Evolutionary conservation across 2,113 vertebrate genomes (phyloP).

Genomic region (Piprites chloris): DNA sequence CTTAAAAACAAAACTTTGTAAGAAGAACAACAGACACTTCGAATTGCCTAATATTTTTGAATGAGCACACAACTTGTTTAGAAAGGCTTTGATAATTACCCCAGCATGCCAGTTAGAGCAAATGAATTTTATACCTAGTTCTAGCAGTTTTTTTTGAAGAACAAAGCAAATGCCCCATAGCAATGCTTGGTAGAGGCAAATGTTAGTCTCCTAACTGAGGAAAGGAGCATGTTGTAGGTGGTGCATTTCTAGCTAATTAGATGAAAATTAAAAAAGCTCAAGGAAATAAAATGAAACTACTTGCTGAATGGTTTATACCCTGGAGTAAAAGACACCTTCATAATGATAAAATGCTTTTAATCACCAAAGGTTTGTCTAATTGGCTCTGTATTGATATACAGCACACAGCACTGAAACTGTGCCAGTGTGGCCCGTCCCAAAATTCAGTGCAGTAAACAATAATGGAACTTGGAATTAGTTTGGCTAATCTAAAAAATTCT

Average conservation of each 20-base stretch:
- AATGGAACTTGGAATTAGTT: background rate
- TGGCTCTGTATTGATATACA: background rate
- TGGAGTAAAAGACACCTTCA: constrained; percentile 25
- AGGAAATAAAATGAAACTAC: constrained; percentile 39
- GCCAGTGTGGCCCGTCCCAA: background rate
- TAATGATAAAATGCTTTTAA: constrained; percentile 42
- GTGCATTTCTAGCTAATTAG: constrained; percentile 55
- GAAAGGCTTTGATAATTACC: constrained; percentile 17
- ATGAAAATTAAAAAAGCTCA: constrained; percentile 43
- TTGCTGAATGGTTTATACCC: constrained; percentile 22
- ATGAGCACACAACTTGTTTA: background rate
- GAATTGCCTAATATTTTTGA: constrained; percentile 4
- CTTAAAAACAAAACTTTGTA: background rate
- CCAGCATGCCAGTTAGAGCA: background rate
- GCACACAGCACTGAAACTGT: background rate
- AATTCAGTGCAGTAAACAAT: background rate
- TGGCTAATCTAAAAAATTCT: background rate
- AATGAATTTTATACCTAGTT: constrained; percentile 19
- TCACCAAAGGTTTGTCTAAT: constrained; percentile 35
- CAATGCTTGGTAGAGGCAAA: constrained; percentile 18
- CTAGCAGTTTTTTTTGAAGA: constrained; percentile 21
- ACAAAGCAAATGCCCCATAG: constrained; percentile 41
- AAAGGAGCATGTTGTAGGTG: constrained; percentile 22
- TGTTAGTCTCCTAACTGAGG: constrained; percentile 28
- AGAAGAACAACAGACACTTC: background rate